Evolutionary conservation across 2,113 vertebrate genomes (phyloP), one percentile per base, ranked within the genome.

Genomic region (Ptychochromis oligacanthus): DNA sequence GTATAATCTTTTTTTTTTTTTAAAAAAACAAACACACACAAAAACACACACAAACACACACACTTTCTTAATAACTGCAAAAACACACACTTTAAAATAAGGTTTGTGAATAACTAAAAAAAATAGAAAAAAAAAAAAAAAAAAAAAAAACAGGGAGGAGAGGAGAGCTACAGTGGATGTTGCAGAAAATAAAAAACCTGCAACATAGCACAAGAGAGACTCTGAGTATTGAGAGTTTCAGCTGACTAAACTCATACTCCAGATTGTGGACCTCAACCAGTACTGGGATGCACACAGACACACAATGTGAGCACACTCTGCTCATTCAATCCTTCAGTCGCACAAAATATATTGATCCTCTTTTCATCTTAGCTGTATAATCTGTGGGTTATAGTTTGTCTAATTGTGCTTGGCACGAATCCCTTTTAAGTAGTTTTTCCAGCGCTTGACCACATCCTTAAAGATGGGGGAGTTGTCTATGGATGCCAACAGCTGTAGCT

Each of bases 351-450:
- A 52, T 40, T 10, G 61, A 79, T 22, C 75, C 46, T 70, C 74
- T 36, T 31, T 20, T 65, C 60, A 14, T 49, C 75, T 80, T 72
- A 58, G 70, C 40, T 80, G 18, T 64, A 12, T 31, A 28, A 17
- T 7, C 40, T 70, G 20, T 75, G n/a, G 40, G 34, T 70, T 52
- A 17, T 13, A 57, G 20, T 75, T 26, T 24, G 90, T 93, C 86
- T 92, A 99, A 95, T 99, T 99, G 97, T 99, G 98, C 97, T 99
- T 99, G 64, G 98, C 98, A 84, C 97, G 92, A 5, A 96, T 95
- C 20, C 98, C 98, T 56, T 97, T 96, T 78, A 99, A 96, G 95
- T 99, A 99, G 91, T 96, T 97, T 90, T 98, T 99, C 98, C 98
- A 99, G 83, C 98, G 93, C 91, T 96, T 97, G 76, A 97, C 93